Conservation (phyloP, 2,797 vertebrate genomes). For the Bufotes viridis region DNA sequence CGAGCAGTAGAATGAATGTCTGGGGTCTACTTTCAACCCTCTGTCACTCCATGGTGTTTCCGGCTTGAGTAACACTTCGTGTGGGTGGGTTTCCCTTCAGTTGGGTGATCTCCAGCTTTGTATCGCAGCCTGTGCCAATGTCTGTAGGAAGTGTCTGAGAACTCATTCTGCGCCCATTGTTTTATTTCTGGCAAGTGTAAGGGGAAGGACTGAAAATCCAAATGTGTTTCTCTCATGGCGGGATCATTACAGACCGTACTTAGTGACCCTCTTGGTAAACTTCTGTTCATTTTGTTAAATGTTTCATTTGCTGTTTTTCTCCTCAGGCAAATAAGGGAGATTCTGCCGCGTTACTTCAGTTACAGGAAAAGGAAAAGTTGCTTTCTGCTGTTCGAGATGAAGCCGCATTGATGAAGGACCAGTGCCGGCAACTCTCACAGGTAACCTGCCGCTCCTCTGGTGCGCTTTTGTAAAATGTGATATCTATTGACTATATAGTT, state of each 20-base stretch:
- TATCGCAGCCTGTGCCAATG: conserved; percentile 21
- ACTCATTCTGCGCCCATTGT: conserved; percentile 27
- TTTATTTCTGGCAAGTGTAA: conserved; percentile 17
- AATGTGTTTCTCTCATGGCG: neutral
- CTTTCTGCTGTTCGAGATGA: conserved; percentile 87
- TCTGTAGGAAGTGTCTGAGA: conserved; percentile 40
- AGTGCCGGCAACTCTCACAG: conserved; percentile 95
- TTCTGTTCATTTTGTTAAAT: neutral
- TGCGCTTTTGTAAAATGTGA: neutral
- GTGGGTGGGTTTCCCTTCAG: conserved; percentile 31
- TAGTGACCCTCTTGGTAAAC: neutral
- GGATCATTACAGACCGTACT: neutral
- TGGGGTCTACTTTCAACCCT: neutral
- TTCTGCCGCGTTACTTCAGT: conserved; percentile 78
- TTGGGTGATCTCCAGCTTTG: conserved; percentile 33
- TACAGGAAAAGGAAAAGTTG: conserved; percentile 89
- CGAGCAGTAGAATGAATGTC: neutral
- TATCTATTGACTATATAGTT: neutral
- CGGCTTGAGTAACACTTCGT: neutral
- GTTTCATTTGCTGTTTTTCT: neutral
- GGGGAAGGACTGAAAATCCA: neutral
- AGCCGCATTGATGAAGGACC: conserved; percentile 86
- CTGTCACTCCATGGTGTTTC: neutral
- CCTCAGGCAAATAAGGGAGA: conserved; percentile 84
- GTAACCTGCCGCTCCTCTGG: conserved; percentile 68